These are phyloP conservation scores for Alviniconcha marisindica DNA, from an alignment of 1,140 invertebrate species.

Conservation along the genomic window DNA sequence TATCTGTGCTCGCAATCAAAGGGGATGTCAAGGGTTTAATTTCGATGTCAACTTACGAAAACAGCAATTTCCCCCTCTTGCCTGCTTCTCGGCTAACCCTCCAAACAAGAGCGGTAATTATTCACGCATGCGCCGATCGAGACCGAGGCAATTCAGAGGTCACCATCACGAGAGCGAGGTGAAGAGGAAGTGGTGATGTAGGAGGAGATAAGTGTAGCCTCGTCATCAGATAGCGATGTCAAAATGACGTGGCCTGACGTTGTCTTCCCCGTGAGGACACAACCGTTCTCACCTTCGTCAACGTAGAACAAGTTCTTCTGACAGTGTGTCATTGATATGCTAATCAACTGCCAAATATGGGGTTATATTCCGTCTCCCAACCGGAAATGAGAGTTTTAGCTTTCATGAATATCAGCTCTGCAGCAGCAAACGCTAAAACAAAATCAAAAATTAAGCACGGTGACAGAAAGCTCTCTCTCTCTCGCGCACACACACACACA, in stretches of 20 bases:
- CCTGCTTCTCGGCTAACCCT: neutral
- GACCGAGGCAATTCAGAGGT: constrained; percentile 2
- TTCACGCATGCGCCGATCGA: constrained; percentile 28
- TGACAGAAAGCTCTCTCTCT: no score
- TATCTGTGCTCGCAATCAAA: constrained; percentile 2
- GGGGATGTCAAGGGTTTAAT: constrained; percentile 24
- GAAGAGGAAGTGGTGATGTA: neutral
- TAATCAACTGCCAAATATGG: constrained; percentile 21
- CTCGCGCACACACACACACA: no score
- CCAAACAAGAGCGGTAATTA: constrained; percentile 19
- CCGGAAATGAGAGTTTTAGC: no score
- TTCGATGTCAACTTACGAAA: constrained; percentile 25
- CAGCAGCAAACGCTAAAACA: no score
- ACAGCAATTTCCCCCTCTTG: neutral
- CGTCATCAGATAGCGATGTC: constrained; percentile 26
- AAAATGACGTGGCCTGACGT: neutral
- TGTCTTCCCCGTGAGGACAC: neutral
- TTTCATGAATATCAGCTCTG: no score
- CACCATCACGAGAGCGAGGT: constrained; percentile 18
- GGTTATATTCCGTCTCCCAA: neutral
- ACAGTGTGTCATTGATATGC: constrained; percentile 21
- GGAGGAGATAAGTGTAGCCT: neutral
- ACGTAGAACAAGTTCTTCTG: constrained; percentile 13
- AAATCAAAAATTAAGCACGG: no score
- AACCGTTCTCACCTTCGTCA: neutral